Evolutionary conservation across 2,888 invertebrate species (phyloP), one percentile per base, ranked within the genome.

Genomic region (Aporophyla lueneburgensis): DNA sequence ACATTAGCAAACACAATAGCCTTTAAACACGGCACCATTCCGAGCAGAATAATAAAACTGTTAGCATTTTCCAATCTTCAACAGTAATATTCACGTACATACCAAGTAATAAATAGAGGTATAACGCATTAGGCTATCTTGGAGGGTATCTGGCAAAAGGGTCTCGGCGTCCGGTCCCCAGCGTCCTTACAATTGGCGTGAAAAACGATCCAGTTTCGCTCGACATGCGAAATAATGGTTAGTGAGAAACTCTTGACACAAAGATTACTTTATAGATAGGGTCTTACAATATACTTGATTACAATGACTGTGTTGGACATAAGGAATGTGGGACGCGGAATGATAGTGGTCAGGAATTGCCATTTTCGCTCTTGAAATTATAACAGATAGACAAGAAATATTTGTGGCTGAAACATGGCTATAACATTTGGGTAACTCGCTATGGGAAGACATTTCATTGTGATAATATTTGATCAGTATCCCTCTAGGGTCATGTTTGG

Each of bases 61-160:
- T 24, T 43, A 61, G 51, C 27, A 27, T 74, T 74, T 84, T 84
- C 63, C 69, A 73, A 78, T 69, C 70, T 49, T 78, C 70, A 81
- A 73, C 80, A 83, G 78, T 82, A 81, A 87, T 83, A 82, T 73
- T 78, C 83, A 81, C 84, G 76, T 86, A 85, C 67, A 71, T 81
- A 85, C 76, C 70, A 70, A 75, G 86, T 80, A 89, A 87, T 89
- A 89, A 87, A 89, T 89, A 89, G 81, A 88, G 86, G 87, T 87
- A 87, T 86, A 86, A 85, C 85, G 71, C 89, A 89, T 90, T 91
- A 87, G 82, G 85, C 83, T 90, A 91, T 91, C 88, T 87, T 83
- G 67, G 54, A 70, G 74, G 54, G 84, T 86, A 89, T 89, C 88
- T 86, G 78, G 86, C 82, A 85, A 89, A 89, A 88, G 87, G 90